Conservation (phyloP, 2,797 vertebrate species). For the Myotis daubentonii region DNA sequence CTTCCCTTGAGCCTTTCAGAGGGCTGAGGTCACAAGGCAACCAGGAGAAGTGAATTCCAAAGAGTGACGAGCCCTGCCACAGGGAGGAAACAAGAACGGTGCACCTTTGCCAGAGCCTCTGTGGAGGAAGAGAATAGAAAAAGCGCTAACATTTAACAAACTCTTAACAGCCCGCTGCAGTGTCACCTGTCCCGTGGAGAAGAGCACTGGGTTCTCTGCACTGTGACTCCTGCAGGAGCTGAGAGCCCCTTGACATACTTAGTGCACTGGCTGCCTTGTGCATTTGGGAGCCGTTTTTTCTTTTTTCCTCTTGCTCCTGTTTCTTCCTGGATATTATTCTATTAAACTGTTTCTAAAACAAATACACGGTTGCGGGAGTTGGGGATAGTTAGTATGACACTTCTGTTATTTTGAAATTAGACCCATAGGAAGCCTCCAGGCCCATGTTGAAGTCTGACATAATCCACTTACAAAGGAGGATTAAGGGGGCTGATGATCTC, state of each 20-base stretch:
- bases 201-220: too few species aligned
- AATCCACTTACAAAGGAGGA: constrained; percentile 60
- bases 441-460: not conserved
- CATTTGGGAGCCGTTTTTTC: not conserved
- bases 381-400: not conserved
- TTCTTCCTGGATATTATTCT: constrained; percentile 46
- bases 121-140: not conserved
- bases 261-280: not conserved
- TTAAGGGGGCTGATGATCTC: constrained; percentile 33
- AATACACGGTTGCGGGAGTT: not conserved
- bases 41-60: not conserved
- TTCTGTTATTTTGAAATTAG: constrained; percentile 54
- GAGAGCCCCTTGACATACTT: not conserved
- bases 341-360: constrained; percentile 56
- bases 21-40: not conserved
- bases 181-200: not conserved
- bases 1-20: not conserved
- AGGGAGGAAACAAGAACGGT: not conserved
- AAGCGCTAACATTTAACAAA: not conserved
- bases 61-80: not conserved
- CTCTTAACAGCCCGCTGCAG: not conserved
- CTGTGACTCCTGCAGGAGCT: not conserved
- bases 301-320: not conserved
- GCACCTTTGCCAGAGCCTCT: not conserved
- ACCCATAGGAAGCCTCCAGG: constrained; percentile 43